Evolutionary conservation across 2,888 invertebrate genomes (phyloP).

Genomic region (Euplagia quadripunctaria): DNA sequence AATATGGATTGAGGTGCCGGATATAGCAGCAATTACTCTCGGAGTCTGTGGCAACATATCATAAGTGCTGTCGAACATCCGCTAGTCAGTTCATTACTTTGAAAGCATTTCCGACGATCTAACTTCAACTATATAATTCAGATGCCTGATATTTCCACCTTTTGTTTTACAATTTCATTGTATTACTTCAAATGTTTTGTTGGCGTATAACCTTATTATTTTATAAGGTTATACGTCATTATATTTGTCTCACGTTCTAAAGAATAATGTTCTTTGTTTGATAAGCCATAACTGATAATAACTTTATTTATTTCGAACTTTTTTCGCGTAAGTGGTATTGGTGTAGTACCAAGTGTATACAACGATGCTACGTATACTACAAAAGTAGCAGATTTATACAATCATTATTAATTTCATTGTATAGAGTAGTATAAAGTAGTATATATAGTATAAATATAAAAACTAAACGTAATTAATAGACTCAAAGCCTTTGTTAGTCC

Average conservation of each 20-base stretch:
- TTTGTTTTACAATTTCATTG: constrained; percentile 46
- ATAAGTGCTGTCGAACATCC: constrained; percentile 54
- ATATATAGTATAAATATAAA: background rate
- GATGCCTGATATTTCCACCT: constrained; percentile 62
- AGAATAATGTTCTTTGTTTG: background rate
- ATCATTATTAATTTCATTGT: background rate
- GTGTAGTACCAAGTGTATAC: too few species aligned
- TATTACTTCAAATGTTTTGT: constrained; percentile 14
- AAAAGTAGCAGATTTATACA: background rate
- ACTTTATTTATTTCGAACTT: background rate
- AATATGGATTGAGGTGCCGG: constrained; percentile 33
- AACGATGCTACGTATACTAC: too few species aligned
- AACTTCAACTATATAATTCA: constrained; percentile 72
- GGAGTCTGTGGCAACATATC: constrained; percentile 54
- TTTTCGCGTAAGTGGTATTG: background rate
- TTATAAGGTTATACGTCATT: too few species aligned
- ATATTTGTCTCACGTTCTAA: background rate
- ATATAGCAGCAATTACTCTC: constrained; percentile 77
- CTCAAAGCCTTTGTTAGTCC: background rate
- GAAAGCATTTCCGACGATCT: constrained; percentile 70
- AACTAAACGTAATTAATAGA: background rate
- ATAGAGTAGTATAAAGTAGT: background rate
- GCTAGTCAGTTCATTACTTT: constrained; percentile 73
- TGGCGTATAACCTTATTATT: background rate
- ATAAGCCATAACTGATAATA: background rate